phyloP scores from a whole-genome alignment of 2,888 invertebrate species.

The Prenolepis imparis region DNA sequence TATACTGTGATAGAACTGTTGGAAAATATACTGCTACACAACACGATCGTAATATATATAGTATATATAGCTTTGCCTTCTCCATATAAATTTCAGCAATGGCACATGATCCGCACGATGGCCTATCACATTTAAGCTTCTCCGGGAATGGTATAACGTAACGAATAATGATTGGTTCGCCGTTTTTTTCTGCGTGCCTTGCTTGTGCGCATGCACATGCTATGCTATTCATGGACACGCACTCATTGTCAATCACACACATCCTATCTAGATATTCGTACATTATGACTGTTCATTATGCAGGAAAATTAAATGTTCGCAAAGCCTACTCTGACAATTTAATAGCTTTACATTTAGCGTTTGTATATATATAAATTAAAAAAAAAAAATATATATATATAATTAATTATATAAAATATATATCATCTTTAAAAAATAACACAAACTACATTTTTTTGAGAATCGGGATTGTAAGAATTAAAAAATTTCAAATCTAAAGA shows the following conservation, averaged over 20 bases:
- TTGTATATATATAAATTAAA: neutral
- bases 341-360: neutral
- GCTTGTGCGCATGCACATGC: neutral
- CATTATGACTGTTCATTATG: neutral
- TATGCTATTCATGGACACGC: neutral
- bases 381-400: neutral
- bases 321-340: neutral
- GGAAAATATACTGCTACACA: neutral
- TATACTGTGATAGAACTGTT: neutral
- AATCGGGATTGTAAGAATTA: neutral
- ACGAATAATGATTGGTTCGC: neutral
- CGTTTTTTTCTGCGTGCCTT: neutral
- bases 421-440: neutral
- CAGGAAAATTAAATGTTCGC: neutral
- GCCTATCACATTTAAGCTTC: neutral
- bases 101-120: no score
- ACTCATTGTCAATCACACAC: neutral
- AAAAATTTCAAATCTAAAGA: neutral
- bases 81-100: neutral
- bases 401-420: neutral
- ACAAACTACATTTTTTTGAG: no score
- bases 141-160: neutral
- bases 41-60: neutral
- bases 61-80: neutral
- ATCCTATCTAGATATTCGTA: neutral